phyloP scores from a whole-genome alignment of 2,113 vertebrate genomes.

The Orientallactaga bullata region DNA sequence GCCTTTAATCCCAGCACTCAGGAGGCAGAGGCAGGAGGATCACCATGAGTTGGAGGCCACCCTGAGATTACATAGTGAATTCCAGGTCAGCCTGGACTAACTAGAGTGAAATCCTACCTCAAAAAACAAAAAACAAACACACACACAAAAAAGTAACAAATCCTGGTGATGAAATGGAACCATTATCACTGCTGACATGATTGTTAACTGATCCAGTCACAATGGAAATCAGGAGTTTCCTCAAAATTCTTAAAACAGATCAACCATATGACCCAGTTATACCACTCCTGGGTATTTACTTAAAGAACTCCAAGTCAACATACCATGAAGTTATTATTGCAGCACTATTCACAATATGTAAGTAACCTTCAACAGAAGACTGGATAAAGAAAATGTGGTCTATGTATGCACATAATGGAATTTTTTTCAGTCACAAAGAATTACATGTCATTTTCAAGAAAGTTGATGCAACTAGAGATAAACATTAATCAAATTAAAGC shows the following conservation, averaged over 20 bases:
- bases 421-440: background rate
- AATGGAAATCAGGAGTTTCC: background rate
- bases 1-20: too few species aligned
- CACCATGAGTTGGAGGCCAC: too few species aligned
- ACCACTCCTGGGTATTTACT: background rate
- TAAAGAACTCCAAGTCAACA: background rate
- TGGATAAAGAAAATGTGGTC: background rate
- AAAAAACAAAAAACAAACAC: too few species aligned
- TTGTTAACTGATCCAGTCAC: background rate
- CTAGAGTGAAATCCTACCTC: too few species aligned
- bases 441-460: background rate
- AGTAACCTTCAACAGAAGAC: background rate
- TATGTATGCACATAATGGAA: background rate
- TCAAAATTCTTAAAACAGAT: background rate
- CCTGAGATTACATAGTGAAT: too few species aligned
- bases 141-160: background rate
- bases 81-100: too few species aligned
- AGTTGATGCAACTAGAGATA: background rate
- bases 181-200: background rate
- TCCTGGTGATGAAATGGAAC: too few species aligned
- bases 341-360: background rate
- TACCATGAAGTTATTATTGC: background rate
- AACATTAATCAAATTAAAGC: background rate
- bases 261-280: background rate
- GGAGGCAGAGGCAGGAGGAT: too few species aligned